Base-by-base conservation (phyloP, 2,797 vertebrate species). In the Craterocephalus amniculus region DNA sequence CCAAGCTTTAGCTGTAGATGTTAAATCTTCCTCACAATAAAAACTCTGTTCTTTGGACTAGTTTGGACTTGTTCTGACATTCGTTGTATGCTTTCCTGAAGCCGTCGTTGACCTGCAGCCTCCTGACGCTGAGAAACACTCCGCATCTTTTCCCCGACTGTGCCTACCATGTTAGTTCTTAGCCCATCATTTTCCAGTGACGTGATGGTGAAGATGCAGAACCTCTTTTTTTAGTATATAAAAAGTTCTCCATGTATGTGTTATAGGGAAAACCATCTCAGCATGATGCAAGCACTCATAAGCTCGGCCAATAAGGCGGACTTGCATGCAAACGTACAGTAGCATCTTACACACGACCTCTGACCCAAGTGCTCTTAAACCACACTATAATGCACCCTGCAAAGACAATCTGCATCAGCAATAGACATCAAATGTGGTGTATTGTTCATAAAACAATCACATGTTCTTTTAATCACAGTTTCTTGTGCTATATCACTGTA, bases 281-380 rank as follows among this genome's bases (percentile, higher is more conserved):
- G 4, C 10, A 35, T 45, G 34, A 43, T 58, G 65, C 24, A 22
- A 16, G 22, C 24, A 36, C 22, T 27, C 12, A 20, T 55, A 20
- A 4, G 24, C 32, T 69, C 58, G 49, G 52, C 3, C 20, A 27
- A 8, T 35, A 35, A 56, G 4, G 55, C 18, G 64, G 51, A 69
- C 26, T 8, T 4, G n/a, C 22, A 48, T 27, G 22, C 16, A 26
- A 36, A 74, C 51, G 26, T 57, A 78, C n/a, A n/a, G n/a, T n/a
- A n/a, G n/a, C n/a, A n/a, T n/a, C n/a, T n/a, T n/a, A n/a, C n/a
- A n/a, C n/a, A 49, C 11, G 16, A 24, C 45, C 58, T 61, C 36
- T 29, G 20, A n/a, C 24, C 54, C 45, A 49, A 62, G 54, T 52
- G 26, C 55, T 60, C 32, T 58, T 11, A 24, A 2, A 40, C 38